phyloP scores from a whole-genome alignment of 2,113 vertebrate genomes.

The Noctilio leporinus region DNA sequence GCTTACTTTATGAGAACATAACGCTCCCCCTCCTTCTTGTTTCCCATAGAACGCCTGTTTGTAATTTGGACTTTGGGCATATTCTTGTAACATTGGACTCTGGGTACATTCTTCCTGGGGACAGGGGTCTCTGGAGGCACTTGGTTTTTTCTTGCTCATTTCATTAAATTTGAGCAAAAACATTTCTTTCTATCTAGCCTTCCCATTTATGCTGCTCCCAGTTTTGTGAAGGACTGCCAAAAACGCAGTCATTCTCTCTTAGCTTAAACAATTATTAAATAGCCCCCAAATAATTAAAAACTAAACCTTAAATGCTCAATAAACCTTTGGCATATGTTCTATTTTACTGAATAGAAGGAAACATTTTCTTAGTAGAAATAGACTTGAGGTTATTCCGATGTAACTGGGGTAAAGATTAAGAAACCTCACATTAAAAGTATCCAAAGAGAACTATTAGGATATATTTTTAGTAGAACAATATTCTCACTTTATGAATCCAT shows the following conservation, averaged over 20 bases:
- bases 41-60: neutral
- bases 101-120: slow-evolving; percentile 1
- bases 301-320: neutral
- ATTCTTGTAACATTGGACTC: neutral
- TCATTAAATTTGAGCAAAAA: neutral
- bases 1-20: slow-evolving; percentile 35
- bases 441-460: neutral
- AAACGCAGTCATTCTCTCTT: neutral
- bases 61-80: no score
- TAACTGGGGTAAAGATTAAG: neutral
- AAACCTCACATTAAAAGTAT: neutral
- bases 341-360: neutral
- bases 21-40: neutral
- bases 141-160: neutral
- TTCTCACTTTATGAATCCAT: neutral
- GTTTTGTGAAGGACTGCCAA: neutral
- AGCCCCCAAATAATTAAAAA: neutral
- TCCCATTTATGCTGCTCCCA: neutral
- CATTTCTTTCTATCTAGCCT: neutral
- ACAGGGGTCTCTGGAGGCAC: neutral
- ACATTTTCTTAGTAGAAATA: neutral
- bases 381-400: neutral
- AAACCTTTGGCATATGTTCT: neutral
- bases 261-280: neutral
- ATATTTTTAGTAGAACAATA: neutral